Percentiles rank a stretch among this genome's conserved stretches.
These are phyloP conservation scores for Sebastiscus tertius DNA, from an alignment of 2,797 vertebrate genomes.

Conservation along the genomic window DNA sequence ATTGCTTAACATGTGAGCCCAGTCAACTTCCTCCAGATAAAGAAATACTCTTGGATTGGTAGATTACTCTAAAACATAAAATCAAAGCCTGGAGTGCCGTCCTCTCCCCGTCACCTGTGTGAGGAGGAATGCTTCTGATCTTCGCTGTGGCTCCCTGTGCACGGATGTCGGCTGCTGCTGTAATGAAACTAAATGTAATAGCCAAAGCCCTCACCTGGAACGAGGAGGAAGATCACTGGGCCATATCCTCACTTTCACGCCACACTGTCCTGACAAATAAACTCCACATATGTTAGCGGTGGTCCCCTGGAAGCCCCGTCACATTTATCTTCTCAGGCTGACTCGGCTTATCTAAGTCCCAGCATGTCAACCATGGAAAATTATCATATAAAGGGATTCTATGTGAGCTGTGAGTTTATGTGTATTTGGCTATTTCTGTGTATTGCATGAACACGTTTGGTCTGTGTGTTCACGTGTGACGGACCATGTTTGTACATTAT, in stretches of 20 bases:
- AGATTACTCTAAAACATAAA: constrained; percentile 13
- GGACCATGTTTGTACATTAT: background rate
- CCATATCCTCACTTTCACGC: constrained; percentile 72
- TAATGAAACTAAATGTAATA: constrained; percentile 71
- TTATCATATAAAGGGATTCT: constrained; percentile 70
- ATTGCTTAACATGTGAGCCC: background rate
- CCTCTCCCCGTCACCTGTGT: constrained; percentile 1
- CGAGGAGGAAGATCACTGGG: constrained; percentile 56
- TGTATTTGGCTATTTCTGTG: constrained; percentile 8
- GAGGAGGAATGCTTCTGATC: constrained; percentile 7
- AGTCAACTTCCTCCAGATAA: background rate
- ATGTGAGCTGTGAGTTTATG: constrained; percentile 7
- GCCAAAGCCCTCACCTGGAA: constrained; percentile 68
- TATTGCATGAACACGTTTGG: constrained; percentile 1
- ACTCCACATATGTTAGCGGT: constrained; percentile 58
- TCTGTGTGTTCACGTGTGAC: constrained; percentile 3
- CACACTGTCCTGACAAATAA: constrained; percentile 70
- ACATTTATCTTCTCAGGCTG: constrained; percentile 68
- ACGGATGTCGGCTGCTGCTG: constrained; percentile 50
- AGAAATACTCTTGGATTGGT: background rate
- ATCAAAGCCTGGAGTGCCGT: background rate
- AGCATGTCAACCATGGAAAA: constrained; percentile 55
- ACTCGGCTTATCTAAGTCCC: constrained; percentile 59
- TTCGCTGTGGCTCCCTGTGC: constrained; percentile 3
- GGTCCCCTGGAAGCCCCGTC: constrained; percentile 49